These are phyloP conservation scores for Bufo gargarizans DNA, from an alignment of 2,113 vertebrate species.

Conservation along the genomic window DNA sequence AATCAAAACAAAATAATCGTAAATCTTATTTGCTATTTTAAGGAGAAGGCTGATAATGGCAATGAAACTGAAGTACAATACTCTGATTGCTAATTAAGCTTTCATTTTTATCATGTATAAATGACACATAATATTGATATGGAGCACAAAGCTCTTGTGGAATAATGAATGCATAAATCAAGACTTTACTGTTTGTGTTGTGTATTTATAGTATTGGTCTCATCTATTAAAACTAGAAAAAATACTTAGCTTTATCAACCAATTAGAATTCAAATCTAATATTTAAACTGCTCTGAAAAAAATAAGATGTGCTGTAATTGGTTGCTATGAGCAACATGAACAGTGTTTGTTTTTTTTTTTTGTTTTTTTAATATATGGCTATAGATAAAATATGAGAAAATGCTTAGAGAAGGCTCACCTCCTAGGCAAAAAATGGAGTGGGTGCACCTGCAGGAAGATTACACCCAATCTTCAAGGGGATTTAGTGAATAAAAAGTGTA, in stretches of 20 bases:
- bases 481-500: too few relatives aligned
- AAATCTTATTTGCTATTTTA: slow-evolving; percentile 15
- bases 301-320: neutral
- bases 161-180: neutral
- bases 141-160: neutral
- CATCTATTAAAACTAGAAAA: neutral
- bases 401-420: too few relatives aligned
- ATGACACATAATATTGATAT: slow-evolving; percentile 31
- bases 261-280: neutral
- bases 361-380: too few relatives aligned
- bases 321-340: neutral
- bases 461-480: too few relatives aligned
- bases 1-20: neutral
- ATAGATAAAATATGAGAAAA: too few relatives aligned
- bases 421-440: too few relatives aligned
- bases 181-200: neutral
- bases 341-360: too few relatives aligned
- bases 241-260: neutral
- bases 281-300: neutral
- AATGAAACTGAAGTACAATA: neutral
- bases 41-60: neutral
- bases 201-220: neutral
- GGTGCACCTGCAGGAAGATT: too few relatives aligned
- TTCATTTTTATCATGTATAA: slow-evolving; percentile 32
- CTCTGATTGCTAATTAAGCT: slow-evolving; percentile 47